Percentiles rank a stretch among this genome's conserved stretches.
Evolutionary conservation across 1,140 invertebrate genomes (phyloP).

Genomic region (Hyposmocoma kahamanoa): DNA sequence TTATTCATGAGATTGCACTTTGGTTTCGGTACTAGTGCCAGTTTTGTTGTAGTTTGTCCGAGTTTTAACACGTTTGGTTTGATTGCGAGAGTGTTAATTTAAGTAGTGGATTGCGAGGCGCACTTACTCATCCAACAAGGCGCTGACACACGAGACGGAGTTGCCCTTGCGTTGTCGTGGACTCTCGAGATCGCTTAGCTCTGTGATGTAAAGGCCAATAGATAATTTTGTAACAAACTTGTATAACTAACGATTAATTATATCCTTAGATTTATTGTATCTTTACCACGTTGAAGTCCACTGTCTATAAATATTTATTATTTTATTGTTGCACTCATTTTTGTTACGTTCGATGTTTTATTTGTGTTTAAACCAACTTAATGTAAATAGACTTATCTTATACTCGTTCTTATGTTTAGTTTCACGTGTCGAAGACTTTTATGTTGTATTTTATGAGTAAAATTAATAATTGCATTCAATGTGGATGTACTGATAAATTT

Average conservation of each 20-base stretch:
- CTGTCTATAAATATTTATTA: conserved; percentile 68
- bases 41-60: neutral
- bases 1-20: conserved; percentile 14
- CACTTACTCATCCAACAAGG: too few species aligned
- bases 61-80: too few species aligned
- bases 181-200: conserved; percentile 53
- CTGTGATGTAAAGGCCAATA: conserved; percentile 69
- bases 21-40: conserved; percentile 12
- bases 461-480: conserved; percentile 57
- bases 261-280: conserved; percentile 59
- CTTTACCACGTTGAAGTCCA: conserved; percentile 65
- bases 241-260: conserved; percentile 63
- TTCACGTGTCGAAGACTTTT: conserved; percentile 62
- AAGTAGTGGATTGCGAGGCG: neutral
- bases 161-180: conserved; percentile 1
- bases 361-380: conserved; percentile 65
- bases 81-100: neutral
- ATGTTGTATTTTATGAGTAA: conserved; percentile 65
- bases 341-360: conserved; percentile 70
- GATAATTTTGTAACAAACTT: conserved; percentile 65
- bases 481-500: conserved; percentile 71
- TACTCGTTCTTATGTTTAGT: conserved; percentile 54
- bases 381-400: conserved; percentile 62
- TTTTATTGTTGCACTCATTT: conserved; percentile 70
- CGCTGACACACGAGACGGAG: neutral